phyloP scores from a whole-genome alignment of 2,888 invertebrate genomes.

The Meloe dianella region DNA sequence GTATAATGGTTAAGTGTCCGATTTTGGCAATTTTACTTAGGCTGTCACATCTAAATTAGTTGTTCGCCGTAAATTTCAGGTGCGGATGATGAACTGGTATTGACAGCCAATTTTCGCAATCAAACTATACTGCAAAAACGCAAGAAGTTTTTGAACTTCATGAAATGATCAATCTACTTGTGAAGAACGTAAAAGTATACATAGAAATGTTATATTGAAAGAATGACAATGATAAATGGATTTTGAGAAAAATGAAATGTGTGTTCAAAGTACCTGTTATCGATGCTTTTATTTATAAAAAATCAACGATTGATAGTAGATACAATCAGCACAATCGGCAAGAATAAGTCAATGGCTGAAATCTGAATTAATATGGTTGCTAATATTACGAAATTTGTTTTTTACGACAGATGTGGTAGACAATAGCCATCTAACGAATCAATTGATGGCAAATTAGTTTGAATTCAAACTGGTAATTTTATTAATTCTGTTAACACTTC shows the following conservation, averaged over 20 bases:
- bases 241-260: background rate
- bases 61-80: no score
- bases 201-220: background rate
- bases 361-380: background rate
- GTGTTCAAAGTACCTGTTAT: background rate
- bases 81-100: background rate
- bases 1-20: no score
- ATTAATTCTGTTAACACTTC: background rate
- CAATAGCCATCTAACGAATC: background rate
- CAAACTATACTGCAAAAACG: background rate
- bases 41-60: no score
- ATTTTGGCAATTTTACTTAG: no score
- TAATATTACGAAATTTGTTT: background rate
- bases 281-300: background rate
- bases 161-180: background rate
- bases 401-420: background rate
- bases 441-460: background rate
- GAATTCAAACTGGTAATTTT: background rate
- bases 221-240: background rate
- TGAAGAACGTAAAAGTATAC: background rate
- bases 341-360: background rate
- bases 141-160: background rate
- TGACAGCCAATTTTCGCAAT: background rate
- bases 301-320: background rate
- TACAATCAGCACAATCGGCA: background rate